These are phyloP conservation scores for Drosophila vallismaia DNA, from an alignment of 2,888 invertebrate genomes.

Conservation along the genomic window DNA sequence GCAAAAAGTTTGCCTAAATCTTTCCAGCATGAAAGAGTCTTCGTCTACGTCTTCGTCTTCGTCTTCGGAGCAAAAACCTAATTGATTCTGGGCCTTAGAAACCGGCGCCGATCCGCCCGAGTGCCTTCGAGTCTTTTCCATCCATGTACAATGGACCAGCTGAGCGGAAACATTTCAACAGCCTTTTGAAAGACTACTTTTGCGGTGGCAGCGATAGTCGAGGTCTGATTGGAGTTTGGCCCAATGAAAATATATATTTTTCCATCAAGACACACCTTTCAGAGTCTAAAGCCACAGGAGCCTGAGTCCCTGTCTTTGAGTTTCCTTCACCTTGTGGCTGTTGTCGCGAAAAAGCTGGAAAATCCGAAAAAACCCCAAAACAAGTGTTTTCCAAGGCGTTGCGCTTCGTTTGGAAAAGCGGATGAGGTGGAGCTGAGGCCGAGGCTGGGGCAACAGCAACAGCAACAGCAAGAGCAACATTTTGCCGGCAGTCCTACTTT, in stretches of 20 bases:
- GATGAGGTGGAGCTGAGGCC: conserved; percentile 38
- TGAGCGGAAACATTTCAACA: conserved; percentile 75
- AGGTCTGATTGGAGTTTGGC: conserved; percentile 24
- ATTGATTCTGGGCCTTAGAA: conserved; percentile 71
- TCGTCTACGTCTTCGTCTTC: conserved; percentile 32
- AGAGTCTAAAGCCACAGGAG: too few relatives aligned
- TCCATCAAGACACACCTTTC: too few relatives aligned
- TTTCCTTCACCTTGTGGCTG: conserved; percentile 32
- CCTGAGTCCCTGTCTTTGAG: neutral
- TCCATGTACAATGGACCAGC: conserved; percentile 63
- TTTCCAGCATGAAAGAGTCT: conserved; percentile 31
- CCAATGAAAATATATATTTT: too few relatives aligned
- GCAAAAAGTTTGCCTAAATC: conserved; percentile 41
- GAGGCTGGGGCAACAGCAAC: conserved; percentile 11
- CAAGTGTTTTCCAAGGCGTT: conserved; percentile 75
- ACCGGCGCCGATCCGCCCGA: conserved; percentile 62
- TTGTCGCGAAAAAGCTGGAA: conserved; percentile 43
- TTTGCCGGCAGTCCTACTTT: conserved; percentile 73
- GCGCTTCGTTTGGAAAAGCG: conserved; percentile 62
- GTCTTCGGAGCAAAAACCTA: conserved; percentile 36
- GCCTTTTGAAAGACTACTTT: conserved; percentile 25
- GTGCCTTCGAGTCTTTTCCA: conserved; percentile 58
- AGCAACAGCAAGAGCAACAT: conserved; percentile 51
- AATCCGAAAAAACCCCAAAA: conserved; percentile 43
- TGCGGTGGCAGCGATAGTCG: conserved; percentile 31